phyloP scores from a whole-genome alignment of 2,888 invertebrate species.

The Didymodactylos carnosus region DNA sequence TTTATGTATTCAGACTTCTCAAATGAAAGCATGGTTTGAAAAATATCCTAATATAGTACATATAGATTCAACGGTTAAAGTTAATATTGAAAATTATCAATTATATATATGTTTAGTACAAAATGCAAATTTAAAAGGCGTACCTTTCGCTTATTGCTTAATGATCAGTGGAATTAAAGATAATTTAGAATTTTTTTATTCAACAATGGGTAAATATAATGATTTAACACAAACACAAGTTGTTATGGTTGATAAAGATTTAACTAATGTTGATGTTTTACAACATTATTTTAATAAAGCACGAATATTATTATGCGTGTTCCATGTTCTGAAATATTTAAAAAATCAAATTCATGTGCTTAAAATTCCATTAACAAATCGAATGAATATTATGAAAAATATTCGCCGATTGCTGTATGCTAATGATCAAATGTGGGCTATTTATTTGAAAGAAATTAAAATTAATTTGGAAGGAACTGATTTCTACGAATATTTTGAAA shows the following conservation, averaged over 20 bases:
- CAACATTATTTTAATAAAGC: not conserved
- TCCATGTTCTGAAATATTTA: too few relatives aligned
- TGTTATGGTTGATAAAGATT: constrained; percentile 1
- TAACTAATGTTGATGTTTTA: not conserved
- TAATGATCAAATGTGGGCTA: too few relatives aligned
- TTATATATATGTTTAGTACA: not conserved
- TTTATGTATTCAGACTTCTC: not conserved
- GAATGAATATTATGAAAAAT: too few relatives aligned
- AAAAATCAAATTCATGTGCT: too few relatives aligned
- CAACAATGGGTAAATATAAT: not conserved
- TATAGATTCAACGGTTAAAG: not conserved
- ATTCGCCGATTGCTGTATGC: too few relatives aligned
- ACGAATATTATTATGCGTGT: not conserved
- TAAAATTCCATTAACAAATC: too few relatives aligned
- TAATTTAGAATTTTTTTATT: constrained; percentile 1
- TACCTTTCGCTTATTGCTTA: not conserved
- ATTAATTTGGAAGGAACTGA: too few relatives aligned
- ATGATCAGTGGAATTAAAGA: not conserved
- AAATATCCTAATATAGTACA: not conserved
- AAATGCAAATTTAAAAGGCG: not conserved
- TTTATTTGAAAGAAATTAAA: too few relatives aligned
- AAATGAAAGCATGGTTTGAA: not conserved
- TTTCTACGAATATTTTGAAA: too few relatives aligned
- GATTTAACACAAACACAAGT: not conserved
- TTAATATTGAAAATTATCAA: not conserved